phyloP scores from a whole-genome alignment of 2,113 vertebrate species.

The Ailurus styani region DNA sequence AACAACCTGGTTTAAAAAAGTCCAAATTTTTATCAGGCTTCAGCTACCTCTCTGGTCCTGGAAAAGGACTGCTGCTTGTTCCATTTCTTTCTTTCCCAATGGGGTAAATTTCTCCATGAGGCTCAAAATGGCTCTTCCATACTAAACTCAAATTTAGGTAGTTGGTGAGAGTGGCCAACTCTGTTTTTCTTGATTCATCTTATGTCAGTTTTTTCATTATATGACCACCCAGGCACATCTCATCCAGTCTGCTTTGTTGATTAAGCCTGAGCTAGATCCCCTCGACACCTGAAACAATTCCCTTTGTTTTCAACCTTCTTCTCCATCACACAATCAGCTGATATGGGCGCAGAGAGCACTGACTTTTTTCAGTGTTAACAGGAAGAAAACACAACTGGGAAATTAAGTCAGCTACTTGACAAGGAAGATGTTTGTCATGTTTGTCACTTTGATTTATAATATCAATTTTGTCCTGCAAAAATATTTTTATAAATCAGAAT shows the following conservation, averaged over 20 bases:
- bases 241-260: not conserved
- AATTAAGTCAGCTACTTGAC: not conserved
- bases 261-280: not conserved
- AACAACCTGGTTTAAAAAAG: constrained; percentile 22
- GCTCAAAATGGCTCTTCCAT: not conserved
- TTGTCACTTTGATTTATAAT: constrained; percentile 17
- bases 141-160: not conserved
- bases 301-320: not conserved
- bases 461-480: not conserved
- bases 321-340: not conserved
- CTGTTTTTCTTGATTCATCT: not conserved
- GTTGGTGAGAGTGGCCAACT: not conserved
- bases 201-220: not conserved
- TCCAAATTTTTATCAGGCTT: constrained; percentile 40
- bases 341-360: not conserved
- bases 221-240: not conserved
- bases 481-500: not conserved
- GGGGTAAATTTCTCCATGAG: not conserved
- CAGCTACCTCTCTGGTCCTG: not conserved
- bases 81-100: not conserved
- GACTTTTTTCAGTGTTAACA: not conserved
- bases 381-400: not conserved
- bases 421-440: not conserved
- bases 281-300: not conserved
- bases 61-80: not conserved